Evolutionary conservation across 2,797 vertebrate genomes (phyloP), one percentile per base, ranked within the genome.

Genomic region (Sebastes trivittatus): DNA sequence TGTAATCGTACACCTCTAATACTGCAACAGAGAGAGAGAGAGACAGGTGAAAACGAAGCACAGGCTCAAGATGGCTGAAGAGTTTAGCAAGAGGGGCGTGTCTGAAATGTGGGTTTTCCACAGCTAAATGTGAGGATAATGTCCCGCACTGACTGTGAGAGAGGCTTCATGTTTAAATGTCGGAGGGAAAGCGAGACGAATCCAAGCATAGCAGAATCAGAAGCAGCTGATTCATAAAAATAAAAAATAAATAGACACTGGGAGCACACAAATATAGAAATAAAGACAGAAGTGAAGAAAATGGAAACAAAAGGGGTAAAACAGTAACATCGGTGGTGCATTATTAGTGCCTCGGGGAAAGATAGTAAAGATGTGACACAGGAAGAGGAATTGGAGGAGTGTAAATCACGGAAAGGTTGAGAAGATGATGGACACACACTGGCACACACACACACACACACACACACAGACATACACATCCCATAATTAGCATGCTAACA

Each of bases 401-500:
- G 72, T 87, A 82, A 86, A 81, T 85, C 85, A 75, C 82, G 82
- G 80, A 83, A 85, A 82, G 72, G 68, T 77, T 69, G 54, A 74
- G 71, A 69, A 60, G 72, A 83, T 87, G 78, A 88, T 77, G 72
- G 76, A 89, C 70, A 68, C 83, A 82, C 82, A 60, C 72, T 76
- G 66, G 52, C 75, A 84, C 86, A 80, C 83, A 68, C 75, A 74
- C 61, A 64, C 83, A 67, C 74, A 73, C 60, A 64, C 73, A 89
- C 76, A 89, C 74, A 74, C 61, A 60, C 65, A 65, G 30, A 80
- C 56, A 77, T 77, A 88, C 74, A 88, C 85, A 89, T 90, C 80
- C 89, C 87, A 87, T 94, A 95, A 95, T 95, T 94, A 95, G 93
- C 93, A 94, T 92, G 90, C 89, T 93, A 90, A 91, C 89, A 88